These are phyloP conservation scores for Dysdera silvatica DNA, from an alignment of 1,140 invertebrate species.

Conservation along the genomic window DNA sequence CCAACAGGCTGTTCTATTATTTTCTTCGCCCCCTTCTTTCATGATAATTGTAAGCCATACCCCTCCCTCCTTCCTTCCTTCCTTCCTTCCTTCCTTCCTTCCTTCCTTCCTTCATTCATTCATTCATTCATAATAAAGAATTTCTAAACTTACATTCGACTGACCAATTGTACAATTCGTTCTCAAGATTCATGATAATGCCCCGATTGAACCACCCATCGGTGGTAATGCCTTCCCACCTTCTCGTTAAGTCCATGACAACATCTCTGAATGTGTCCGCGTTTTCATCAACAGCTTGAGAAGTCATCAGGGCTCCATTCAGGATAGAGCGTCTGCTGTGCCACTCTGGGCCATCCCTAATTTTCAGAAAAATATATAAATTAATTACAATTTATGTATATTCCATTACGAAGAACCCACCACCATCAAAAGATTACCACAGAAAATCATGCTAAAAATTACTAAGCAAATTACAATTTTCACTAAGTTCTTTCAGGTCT, in stretches of 20 bases:
- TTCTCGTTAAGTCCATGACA: slow-evolving; percentile 44
- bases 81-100: no score
- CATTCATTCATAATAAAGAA: not conserved
- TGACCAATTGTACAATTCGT: slow-evolving; percentile 64
- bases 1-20: no score
- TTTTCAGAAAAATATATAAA: slow-evolving; percentile 12
- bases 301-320: slow-evolving; percentile 61
- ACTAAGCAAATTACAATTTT: no score
- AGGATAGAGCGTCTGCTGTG: slow-evolving; percentile 56
- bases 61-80: no score
- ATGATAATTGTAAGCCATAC: no score
- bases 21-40: no score
- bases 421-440: not conserved
- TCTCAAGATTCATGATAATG: slow-evolving; percentile 51
- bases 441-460: no score
- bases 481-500: no score
- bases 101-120: no score
- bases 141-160: slow-evolving; percentile 58
- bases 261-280: slow-evolving; percentile 48
- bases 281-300: slow-evolving; percentile 45
- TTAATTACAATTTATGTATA: not conserved
- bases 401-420: not conserved
- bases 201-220: not conserved
- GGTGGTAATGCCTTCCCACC: slow-evolving; percentile 41
- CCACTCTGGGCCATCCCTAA: slow-evolving; percentile 71